These are phyloP conservation scores for Cisticola juncidis DNA, from an alignment of 2,113 vertebrate genomes.

Conservation along the genomic window DNA sequence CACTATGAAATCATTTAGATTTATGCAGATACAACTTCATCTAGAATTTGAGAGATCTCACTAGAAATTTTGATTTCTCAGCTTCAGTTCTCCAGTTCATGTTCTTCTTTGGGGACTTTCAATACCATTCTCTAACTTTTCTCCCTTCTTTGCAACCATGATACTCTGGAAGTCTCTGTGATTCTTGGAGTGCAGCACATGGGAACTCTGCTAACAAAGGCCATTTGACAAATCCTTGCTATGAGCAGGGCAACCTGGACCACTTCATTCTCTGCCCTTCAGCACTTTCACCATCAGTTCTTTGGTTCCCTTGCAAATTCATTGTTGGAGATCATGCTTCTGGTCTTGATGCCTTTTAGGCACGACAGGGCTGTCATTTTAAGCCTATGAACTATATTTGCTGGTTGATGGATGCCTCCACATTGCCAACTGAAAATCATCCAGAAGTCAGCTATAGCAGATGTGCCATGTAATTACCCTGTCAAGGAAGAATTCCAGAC, in stretches of 20 bases:
- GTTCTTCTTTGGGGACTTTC: background rate
- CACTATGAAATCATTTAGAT: background rate
- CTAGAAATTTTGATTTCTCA: background rate
- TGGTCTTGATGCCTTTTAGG: background rate
- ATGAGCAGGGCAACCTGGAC: background rate
- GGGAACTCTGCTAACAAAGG: background rate
- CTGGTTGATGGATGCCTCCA: background rate
- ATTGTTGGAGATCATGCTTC: background rate
- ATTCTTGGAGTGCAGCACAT: background rate
- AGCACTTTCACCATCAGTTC: background rate
- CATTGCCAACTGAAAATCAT: background rate
- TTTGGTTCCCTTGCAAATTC: background rate
- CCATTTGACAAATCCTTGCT: background rate
- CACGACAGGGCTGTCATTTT: background rate
- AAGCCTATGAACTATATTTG: background rate
- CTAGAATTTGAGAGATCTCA: background rate
- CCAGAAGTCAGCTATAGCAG: background rate
- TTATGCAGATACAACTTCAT: background rate
- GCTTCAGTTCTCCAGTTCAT: background rate
- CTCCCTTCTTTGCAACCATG: background rate
- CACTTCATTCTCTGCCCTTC: background rate
- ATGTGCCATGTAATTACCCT: background rate
- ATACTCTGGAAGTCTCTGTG: background rate
- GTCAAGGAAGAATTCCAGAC: background rate
- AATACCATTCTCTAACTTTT: accelerated